Conservation (phyloP, 1,140 invertebrate genomes). For the Asobara japonica region DNA sequence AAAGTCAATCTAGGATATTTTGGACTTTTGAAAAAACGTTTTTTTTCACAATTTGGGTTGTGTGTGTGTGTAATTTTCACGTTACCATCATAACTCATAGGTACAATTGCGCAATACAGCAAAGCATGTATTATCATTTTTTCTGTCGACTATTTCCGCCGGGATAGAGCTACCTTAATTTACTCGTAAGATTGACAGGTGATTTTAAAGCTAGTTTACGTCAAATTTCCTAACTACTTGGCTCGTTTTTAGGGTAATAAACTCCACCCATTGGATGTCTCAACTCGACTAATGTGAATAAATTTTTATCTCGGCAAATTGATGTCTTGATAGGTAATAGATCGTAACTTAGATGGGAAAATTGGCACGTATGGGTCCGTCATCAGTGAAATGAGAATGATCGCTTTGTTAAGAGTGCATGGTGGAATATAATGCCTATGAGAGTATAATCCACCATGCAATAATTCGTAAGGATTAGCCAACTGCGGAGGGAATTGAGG, state of each 20-base stretch:
- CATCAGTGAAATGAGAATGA: neutral
- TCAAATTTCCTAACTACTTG: neutral
- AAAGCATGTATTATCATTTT: no score
- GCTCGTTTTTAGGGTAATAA: neutral
- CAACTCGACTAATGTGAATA: neutral
- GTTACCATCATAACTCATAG: no score
- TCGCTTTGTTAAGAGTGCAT: neutral
- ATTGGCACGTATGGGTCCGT: conserved; percentile 1
- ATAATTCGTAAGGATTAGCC: conserved; percentile 25
- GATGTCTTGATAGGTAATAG: conserved; percentile 1
- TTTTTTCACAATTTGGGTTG: no score
- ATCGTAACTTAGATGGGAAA: neutral
- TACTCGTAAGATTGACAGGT: neutral
- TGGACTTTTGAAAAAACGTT: no score
- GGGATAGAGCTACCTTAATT: no score
- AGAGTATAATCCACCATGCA: neutral
- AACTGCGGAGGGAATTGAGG: neutral
- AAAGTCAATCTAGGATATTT: no score
- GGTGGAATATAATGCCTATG: neutral
- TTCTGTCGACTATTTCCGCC: no score
- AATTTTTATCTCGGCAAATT: neutral
- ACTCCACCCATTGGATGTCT: neutral
- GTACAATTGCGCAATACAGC: no score
- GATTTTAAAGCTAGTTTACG: neutral
- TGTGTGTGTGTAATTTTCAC: no score